phyloP scores from a whole-genome alignment of 2,888 invertebrate genomes.

The Drosophila parthenogenetica region DNA sequence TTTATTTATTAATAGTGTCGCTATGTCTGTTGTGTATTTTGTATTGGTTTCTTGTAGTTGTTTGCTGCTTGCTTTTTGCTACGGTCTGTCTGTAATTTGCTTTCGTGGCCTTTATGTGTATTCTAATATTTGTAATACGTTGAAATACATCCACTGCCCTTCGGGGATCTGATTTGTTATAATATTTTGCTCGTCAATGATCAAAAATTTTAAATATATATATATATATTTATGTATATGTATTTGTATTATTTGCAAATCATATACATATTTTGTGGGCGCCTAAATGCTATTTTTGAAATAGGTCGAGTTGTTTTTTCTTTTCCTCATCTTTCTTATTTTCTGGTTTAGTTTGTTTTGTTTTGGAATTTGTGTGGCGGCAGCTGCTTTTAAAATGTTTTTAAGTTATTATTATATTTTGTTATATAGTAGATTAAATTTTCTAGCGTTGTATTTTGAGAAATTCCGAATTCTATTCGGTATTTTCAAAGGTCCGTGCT shows the following conservation, averaged over 20 bases:
- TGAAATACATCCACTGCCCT: constrained; percentile 73
- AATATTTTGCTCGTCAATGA: constrained; percentile 41
- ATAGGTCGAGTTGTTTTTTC: constrained; percentile 40
- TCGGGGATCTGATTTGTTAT: constrained; percentile 40
- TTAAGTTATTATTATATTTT: constrained; percentile 19
- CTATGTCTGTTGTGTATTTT: constrained; percentile 71
- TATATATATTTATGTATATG: constrained; percentile 16
- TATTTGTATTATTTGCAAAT: constrained; percentile 33
- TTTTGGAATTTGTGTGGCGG: constrained; percentile 31
- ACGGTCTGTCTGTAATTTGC: constrained; percentile 39
- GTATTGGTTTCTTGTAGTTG: constrained; percentile 48
- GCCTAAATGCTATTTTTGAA: constrained; percentile 64
- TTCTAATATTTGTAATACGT: constrained; percentile 79
- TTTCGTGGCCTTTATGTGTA: constrained; percentile 53
- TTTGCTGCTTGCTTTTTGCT: constrained; percentile 38
- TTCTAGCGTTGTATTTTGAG: constrained; percentile 48
- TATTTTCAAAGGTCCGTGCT: constrained; percentile 58
- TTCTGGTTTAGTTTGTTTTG: constrained; percentile 4
- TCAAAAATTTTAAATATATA: constrained; percentile 34
- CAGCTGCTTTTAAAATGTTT: constrained; percentile 40
- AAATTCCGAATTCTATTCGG: constrained; percentile 73
- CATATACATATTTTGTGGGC: constrained; percentile 38
- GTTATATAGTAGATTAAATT: constrained; percentile 39
- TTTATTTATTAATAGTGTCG: constrained; percentile 72
- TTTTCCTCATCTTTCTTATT: constrained; percentile 2